Conservation (phyloP, 2,888 invertebrate genomes). For the Onchidella celtica region DNA sequence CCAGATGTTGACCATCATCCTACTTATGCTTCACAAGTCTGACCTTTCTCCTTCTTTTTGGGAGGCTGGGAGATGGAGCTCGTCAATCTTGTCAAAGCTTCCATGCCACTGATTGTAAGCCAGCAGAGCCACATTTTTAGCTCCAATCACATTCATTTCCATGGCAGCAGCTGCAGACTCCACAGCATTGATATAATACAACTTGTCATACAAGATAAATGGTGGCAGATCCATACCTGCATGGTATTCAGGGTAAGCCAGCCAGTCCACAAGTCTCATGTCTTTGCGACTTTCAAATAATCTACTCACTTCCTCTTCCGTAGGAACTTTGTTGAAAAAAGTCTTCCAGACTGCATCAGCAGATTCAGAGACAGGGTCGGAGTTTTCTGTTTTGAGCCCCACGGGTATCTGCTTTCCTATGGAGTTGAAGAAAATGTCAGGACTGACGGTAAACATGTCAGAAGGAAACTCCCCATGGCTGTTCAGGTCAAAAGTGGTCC, state of each 20-base stretch:
- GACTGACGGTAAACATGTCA: slow-evolving; percentile 81
- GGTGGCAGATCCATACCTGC: slow-evolving; percentile 76
- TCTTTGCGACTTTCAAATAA: slow-evolving; percentile 80
- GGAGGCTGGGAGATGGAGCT: slow-evolving; percentile 47
- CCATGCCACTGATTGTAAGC: slow-evolving; percentile 80
- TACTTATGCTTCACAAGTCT: slow-evolving; percentile 26
- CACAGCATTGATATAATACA: slow-evolving; percentile 85
- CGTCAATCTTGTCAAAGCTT: slow-evolving; percentile 72
- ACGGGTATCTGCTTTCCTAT: slow-evolving; percentile 78
- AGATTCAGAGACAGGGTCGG: slow-evolving; percentile 61
- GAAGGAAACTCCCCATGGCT: slow-evolving; percentile 73
- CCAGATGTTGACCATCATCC: no score
- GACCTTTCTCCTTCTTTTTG: not conserved
- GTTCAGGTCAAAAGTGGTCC: slow-evolving; percentile 80
- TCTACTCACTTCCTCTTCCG: slow-evolving; percentile 67
- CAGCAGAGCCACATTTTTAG: slow-evolving; percentile 84
- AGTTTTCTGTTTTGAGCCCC: slow-evolving; percentile 61
- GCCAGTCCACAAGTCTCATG: slow-evolving; percentile 70
- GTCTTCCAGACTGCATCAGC: slow-evolving; percentile 82
- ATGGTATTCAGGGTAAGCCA: slow-evolving; percentile 74
- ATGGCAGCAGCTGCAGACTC: slow-evolving; percentile 86
- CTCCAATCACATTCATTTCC: slow-evolving; percentile 85
- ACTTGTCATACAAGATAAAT: slow-evolving; percentile 82
- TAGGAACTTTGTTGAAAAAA: slow-evolving; percentile 82
- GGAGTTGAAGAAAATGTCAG: slow-evolving; percentile 81